Percentiles rank a stretch among this genome's conserved stretches.
phyloP scores from a whole-genome alignment of 2,888 invertebrate genomes.

The Calliopum simillimum region DNA sequence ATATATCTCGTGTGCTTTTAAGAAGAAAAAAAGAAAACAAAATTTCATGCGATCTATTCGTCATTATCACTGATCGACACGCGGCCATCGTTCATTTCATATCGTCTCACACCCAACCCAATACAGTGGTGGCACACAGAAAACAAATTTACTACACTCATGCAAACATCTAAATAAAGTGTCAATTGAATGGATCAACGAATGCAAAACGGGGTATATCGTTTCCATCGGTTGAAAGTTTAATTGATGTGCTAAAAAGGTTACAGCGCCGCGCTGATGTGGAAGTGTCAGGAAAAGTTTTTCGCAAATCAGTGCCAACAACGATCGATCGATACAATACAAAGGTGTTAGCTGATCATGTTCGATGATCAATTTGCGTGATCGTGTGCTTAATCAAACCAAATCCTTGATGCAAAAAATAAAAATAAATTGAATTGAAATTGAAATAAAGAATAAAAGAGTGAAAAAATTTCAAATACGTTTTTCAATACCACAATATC shows the following conservation, averaged over 20 bases:
- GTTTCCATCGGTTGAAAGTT: conserved; percentile 61
- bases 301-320: conserved; percentile 23
- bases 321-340: background rate
- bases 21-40: too few species aligned
- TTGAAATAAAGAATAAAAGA: background rate
- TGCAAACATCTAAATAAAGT: conserved; percentile 47
- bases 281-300: conserved; percentile 51
- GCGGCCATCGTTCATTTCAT: conserved; percentile 6
- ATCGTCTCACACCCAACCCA: conserved; percentile 47
- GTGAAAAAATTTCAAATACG: conserved; percentile 15
- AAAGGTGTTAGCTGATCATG: background rate
- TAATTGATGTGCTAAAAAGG: conserved; percentile 60
- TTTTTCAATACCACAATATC: conserved; percentile 40
- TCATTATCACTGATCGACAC: conserved; percentile 3
- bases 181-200: conserved; percentile 58
- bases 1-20: background rate
- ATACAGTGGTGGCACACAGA: background rate
- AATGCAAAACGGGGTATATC: conserved; percentile 24
- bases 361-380: background rate
- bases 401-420: background rate
- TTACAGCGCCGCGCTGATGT: conserved; percentile 55
- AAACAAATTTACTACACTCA: background rate
- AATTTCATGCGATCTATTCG: conserved; percentile 10
- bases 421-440: background rate
- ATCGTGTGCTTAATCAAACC: conserved; percentile 5